Evolutionary conservation across 2,888 invertebrate species (phyloP).

Genomic region (Pocota personata): DNA sequence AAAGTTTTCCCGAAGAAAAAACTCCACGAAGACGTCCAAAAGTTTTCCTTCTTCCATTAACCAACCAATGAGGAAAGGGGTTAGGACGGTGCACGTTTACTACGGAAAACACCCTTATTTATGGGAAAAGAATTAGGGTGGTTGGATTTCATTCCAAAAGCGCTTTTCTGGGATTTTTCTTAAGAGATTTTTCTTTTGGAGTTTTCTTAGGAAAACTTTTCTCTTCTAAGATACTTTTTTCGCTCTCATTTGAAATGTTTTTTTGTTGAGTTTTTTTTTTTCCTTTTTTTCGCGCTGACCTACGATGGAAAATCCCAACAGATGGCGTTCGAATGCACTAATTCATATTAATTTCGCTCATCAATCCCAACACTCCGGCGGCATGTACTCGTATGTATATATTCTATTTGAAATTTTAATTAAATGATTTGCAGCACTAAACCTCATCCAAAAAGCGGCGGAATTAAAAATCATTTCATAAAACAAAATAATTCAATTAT

Average conservation of each 20-base stretch:
- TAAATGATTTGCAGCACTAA: slow-evolving; percentile 80
- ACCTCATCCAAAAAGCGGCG: slow-evolving; percentile 77
- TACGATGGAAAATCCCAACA: slow-evolving; percentile 53
- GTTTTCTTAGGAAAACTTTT: slow-evolving; percentile 76
- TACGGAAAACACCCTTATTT: slow-evolving; percentile 32
- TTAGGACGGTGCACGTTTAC: no score
- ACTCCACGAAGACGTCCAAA: slow-evolving; percentile 41
- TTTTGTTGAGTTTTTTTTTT: slow-evolving; percentile 27
- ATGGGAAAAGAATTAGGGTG: slow-evolving; percentile 21
- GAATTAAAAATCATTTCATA: slow-evolving; percentile 76
- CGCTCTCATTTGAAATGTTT: slow-evolving; percentile 24
- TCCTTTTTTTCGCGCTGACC: not conserved
- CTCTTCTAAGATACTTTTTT: slow-evolving; percentile 28
- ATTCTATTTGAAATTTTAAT: slow-evolving; percentile 80
- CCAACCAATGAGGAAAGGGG: slow-evolving; percentile 23
- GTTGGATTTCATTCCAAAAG: slow-evolving; percentile 51
- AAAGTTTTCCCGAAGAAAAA: slow-evolving; percentile 53
- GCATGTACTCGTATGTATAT: slow-evolving; percentile 55
- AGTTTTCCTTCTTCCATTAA: slow-evolving; percentile 35
- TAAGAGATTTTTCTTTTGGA: slow-evolving; percentile 74
- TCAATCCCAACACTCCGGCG: slow-evolving; percentile 43
- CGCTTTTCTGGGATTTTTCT: slow-evolving; percentile 73
- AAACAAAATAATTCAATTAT: slow-evolving; percentile 73
- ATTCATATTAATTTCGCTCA: slow-evolving; percentile 26
- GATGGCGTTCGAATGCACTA: slow-evolving; percentile 73